Evolutionary conservation across 2,113 vertebrate genomes (phyloP), one percentile per base, ranked within the genome.

Genomic region (Erythrocercus mccallii): DNA sequence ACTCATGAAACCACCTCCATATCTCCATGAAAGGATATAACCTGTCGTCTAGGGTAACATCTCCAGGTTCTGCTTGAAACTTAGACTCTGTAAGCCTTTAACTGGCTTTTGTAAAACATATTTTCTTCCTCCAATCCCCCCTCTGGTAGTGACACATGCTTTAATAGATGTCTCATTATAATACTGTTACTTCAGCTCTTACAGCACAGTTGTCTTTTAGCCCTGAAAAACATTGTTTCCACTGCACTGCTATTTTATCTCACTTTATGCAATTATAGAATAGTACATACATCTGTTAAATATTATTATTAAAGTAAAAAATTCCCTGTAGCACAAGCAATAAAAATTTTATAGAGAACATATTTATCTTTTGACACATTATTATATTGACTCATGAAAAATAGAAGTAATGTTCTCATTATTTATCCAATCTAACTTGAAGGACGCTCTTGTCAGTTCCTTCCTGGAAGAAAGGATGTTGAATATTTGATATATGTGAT

Each of bases 311-410:
- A 45, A 93, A 82, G 62, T 65, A 85, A 87, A 68, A 91, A 86
- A 79, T 78, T 25, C 33, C 23, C 21, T 45, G 19, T 20, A 90
- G 70, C 71, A 82, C 54, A 94, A 87, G 56, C 8, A 85, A 77
- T 90, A 70, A 16, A 4, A 0, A 23, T 62, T 91, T 95, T 69
- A 87, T n/a, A 50, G 4, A 54, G 23, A 65, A 35, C 28, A 21
- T 66, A 88, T 92, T 90, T 93, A 54, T 78, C 31, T 85, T 93
- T 92, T 91, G 82, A 92, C 82, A 92, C 4, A 16, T 94, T 86
- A 91, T 60, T 85, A 66, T 86, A 80, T 44, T 90, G 82, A 84
- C 53, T 90, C 19, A 56, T 58, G 64, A 95, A 93, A 91, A 91
- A 82, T 28, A 73, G 64, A 82, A 90, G 53, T 15, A 76, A 84